Conservation (phyloP, 2,797 vertebrate species). For the Sandelia bainsii region DNA sequence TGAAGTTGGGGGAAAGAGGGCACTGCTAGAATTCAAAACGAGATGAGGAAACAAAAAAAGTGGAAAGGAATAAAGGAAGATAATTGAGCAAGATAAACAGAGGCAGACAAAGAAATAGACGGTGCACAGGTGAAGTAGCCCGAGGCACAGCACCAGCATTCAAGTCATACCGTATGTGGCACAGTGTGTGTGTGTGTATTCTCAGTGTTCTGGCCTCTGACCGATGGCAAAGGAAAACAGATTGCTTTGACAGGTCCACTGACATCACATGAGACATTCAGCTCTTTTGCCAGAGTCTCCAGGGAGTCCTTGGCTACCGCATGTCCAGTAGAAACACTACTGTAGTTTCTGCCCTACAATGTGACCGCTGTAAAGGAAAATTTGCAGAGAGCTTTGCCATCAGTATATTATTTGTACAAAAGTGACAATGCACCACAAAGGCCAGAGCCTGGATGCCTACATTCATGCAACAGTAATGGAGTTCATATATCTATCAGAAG, state of each 20-base stretch:
- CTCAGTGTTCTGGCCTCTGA: conserved; percentile 52
- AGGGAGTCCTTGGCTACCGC: conserved; percentile 55
- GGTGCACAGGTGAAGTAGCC: conserved; percentile 49
- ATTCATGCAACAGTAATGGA: conserved; percentile 49
- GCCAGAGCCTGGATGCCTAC: conserved; percentile 19
- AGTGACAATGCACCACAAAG: conserved; percentile 35
- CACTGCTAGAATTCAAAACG: conserved; percentile 26
- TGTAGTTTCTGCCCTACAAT: conserved; percentile 31
- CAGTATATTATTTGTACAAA: conserved; percentile 50
- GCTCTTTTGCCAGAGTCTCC: conserved; percentile 64
- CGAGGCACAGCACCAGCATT: conserved; percentile 19
- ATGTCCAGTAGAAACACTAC: conserved; percentile 34
- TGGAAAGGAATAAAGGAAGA: conserved; percentile 7
- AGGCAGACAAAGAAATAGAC: conserved; percentile 18
- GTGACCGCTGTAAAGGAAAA: conserved; percentile 31
- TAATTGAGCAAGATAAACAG: conserved; percentile 41
- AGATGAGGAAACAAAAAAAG: background rate
- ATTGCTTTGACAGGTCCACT: conserved; percentile 70
- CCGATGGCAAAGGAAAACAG: conserved; percentile 51
- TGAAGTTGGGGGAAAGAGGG: conserved; percentile 53
- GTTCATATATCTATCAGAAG: conserved; percentile 35
- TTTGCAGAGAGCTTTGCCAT: conserved; percentile 32
- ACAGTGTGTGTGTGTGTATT: background rate
- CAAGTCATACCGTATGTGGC: conserved; percentile 7
- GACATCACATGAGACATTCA: conserved; percentile 58